Evolutionary conservation across 2,797 vertebrate species (phyloP), one percentile per base, ranked within the genome.

Genomic region (Ceyx erithaca): DNA sequence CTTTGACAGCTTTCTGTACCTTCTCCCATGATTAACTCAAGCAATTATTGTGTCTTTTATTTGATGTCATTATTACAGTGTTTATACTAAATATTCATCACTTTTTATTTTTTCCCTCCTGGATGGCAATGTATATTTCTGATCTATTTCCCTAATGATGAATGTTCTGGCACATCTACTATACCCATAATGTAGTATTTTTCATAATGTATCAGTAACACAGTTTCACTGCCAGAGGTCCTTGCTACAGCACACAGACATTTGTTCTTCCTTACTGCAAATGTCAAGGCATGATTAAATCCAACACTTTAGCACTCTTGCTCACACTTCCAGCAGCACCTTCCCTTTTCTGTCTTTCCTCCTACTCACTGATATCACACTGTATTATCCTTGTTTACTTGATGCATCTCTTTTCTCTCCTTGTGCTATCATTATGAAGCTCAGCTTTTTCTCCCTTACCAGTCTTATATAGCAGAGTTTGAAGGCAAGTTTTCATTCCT

Each of bases 221-320:
- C 35, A 35, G 26, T 85, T 93, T 87, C 41, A 35, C 37, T 93
- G 80, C 80, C 78, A 80, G 68, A 73, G 14, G 49, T 88, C 64
- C 37, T 82, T 90, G 37, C 75, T 54, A 77, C 35, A 80, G 45
- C 59, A 94, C 78, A 82, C 86, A 93, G 93, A 92, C 84, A 89
- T 58, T 88, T 81, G 18, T 93, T 95, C 78, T 90, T 89, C 77
- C 85, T 64, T 59, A 46, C 37, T 80, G 78, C 73, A 94, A 93
- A 87, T 85, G 81, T 82, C 84, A 94, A 62, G 26, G 33, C 23
- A 75, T 93, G 75, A 84, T 85, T 93, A 87, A 92, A 94, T 22
- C 4, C 81, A 90, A 66, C 49, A 40, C 41, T 80, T 37, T 22
- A n/a, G 10, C 35, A 54, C 80, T 82, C 71, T 73, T 88, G 52